These are phyloP conservation scores for Aphrophora alni DNA, from an alignment of 2,888 invertebrate genomes.

Conservation along the genomic window DNA sequence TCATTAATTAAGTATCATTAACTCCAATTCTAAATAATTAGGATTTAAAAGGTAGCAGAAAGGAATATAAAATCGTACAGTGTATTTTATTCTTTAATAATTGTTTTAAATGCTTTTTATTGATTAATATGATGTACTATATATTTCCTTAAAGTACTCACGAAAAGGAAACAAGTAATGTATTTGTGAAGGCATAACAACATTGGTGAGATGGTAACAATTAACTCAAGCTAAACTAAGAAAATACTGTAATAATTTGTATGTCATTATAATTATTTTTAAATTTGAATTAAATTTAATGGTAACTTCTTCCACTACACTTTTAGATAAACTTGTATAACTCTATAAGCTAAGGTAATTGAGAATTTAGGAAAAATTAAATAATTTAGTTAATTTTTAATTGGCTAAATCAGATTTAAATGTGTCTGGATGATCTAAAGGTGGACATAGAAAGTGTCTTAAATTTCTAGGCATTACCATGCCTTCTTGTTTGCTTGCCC, in stretches of 20 bases:
- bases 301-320: neutral
- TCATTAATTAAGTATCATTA: too few species aligned
- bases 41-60: too few species aligned
- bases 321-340: neutral
- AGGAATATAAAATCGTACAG: too few species aligned
- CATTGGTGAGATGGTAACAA: too few species aligned
- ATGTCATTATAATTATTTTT: neutral
- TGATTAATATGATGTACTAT: too few species aligned
- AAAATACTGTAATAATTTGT: neutral
- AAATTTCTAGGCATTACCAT: slow-evolving; percentile 75
- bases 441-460: slow-evolving; percentile 72
- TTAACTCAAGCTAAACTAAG: too few species aligned
- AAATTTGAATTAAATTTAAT: neutral
- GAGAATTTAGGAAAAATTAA: neutral
- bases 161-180: too few species aligned
- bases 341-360: neutral
- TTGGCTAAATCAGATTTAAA: neutral
- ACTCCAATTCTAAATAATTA: too few species aligned
- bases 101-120: too few species aligned
- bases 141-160: too few species aligned
- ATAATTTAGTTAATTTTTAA: neutral
- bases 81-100: too few species aligned
- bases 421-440: slow-evolving; percentile 60
- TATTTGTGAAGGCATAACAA: too few species aligned
- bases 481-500: slow-evolving; percentile 62